These are phyloP conservation scores for Andrena marginata DNA, from an alignment of 2,888 invertebrate genomes.

Conservation along the genomic window DNA sequence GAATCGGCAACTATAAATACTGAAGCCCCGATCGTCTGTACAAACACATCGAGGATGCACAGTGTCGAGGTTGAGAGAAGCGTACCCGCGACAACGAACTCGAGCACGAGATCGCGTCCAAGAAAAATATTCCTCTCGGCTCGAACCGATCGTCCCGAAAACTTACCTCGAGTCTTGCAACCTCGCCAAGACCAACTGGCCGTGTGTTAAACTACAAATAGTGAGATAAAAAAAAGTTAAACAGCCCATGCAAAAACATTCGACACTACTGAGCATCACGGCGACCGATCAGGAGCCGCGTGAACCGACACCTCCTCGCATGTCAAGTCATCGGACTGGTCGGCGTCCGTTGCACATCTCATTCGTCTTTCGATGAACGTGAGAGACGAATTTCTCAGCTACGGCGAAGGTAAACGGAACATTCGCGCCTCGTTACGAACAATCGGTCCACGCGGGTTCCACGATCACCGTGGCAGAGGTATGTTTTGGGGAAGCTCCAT, in stretches of 20 bases:
- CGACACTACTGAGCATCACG: constrained; percentile 77
- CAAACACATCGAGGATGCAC: constrained; percentile 67
- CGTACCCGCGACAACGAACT: constrained; percentile 46
- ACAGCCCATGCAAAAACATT: constrained; percentile 82
- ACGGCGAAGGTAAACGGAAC: background rate
- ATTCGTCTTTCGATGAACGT: background rate
- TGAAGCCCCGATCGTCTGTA: constrained; percentile 44
- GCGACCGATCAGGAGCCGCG: constrained; percentile 73
- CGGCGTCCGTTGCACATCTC: background rate
- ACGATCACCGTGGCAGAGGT: constrained; percentile 81
- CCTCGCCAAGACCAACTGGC: constrained; percentile 78
- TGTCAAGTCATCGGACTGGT: background rate
- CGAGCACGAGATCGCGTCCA: constrained; percentile 30
- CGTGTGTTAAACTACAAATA: constrained; percentile 82
- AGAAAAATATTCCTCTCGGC: constrained; percentile 29
- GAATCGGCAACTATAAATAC: constrained; percentile 5
- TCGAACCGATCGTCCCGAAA: constrained; percentile 73
- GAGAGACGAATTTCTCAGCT: background rate
- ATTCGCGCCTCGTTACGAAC: background rate
- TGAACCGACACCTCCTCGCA: constrained; percentile 64
- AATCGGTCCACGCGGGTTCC: constrained; percentile 73
- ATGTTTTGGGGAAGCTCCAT: constrained; percentile 84
- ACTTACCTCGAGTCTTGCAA: constrained; percentile 82
- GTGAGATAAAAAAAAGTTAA: constrained; percentile 78
- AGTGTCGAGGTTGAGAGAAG: constrained; percentile 64